Base-by-base conservation (phyloP, 1,140 invertebrate species). In the Eubasilissa regina region DNA sequence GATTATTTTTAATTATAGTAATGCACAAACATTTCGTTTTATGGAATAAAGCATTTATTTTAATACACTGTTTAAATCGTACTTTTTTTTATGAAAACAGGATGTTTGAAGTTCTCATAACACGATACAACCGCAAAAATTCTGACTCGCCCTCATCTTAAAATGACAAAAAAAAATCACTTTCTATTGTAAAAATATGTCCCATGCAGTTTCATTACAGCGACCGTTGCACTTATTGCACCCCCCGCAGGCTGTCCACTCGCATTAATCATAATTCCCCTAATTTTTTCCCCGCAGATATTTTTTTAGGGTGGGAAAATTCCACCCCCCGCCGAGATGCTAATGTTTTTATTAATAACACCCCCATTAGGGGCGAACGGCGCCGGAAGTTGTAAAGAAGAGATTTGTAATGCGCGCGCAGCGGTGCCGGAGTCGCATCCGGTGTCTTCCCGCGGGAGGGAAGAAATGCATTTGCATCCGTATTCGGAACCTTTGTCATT, bases 351-450 rank as follows among this genome's bases (percentile, higher is more conserved):
- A 75, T 79, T 75, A 79, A 79, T 79, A 79, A 75, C 60, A 53
- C 75, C 77, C 77, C 77, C 77, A 81, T 79, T 79, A 81, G 77
- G 77, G 73, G 45, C 12, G 73, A 10, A 44, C 62, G 58, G 48
- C 64, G 47, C 64, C 80, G 80, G 80, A 81, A 81, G 80, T 81
- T 79, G 80, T 81, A 81, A 81, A 81, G 80, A 81, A 81, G 77
- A 76, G 80, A 81, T 81, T 81, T 81, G 80, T 51, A 64, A 79
- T 77, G 80, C 80, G 80, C 80, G 73, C 77, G 76, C 80, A 35
- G 48, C 60, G 60, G 60, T 48, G 75, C 60, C 58, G 55, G 51
- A 25, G 45, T 55, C 60, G 51, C 75, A 68, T 77, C 75, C 75
- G 75, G 75, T 55, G 62, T 77, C 60, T 62, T 76, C 58, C 56